Percentiles rank a stretch among this genome's conserved stretches.
Evolutionary conservation across 1,140 invertebrate genomes (phyloP).

Genomic region (Ectropis grisescens): DNA sequence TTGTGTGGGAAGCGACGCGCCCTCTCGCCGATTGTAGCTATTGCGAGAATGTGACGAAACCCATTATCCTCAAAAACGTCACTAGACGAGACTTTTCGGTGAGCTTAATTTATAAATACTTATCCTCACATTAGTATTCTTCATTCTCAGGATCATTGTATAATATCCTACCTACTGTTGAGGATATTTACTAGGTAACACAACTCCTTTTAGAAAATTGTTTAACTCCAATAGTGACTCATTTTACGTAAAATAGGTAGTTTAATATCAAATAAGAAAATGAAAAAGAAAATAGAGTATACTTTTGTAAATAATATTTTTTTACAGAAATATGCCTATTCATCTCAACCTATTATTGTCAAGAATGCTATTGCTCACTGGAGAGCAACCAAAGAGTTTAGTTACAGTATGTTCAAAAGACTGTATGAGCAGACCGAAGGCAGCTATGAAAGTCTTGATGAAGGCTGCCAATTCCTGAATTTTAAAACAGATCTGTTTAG

Average conservation of each 20-base stretch:
- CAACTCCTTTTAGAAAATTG: too few relatives aligned
- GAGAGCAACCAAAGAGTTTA: conserved; percentile 81
- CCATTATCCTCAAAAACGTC: conserved; percentile 76
- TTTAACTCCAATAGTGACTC: too few relatives aligned
- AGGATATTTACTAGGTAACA: too few relatives aligned
- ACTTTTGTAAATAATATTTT: too few relatives aligned
- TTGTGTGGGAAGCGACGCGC: conserved; percentile 87
- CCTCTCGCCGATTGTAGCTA: conserved; percentile 86
- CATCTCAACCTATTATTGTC: conserved; percentile 84
- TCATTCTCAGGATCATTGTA: too few relatives aligned
- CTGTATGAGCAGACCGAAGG: conserved; percentile 78
- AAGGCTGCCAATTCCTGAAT: conserved; percentile 91
- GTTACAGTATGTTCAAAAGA: conserved; percentile 81
- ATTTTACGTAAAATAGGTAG: too few relatives aligned
- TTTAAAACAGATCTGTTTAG: conserved; percentile 88
- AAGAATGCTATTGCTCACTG: conserved; percentile 83
- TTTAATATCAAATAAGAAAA: too few relatives aligned
- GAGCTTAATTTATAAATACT: conserved; percentile 9
- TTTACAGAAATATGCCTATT: conserved; percentile 78
- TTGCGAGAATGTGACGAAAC: conserved; percentile 74
- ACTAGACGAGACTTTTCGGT: conserved; percentile 76
- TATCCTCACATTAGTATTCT: too few relatives aligned
- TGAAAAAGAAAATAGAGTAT: too few relatives aligned
- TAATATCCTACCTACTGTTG: too few relatives aligned
- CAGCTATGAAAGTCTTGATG: conserved; percentile 77